Percentiles rank a stretch among this genome's conserved stretches.
phyloP scores from a whole-genome alignment of 2,113 vertebrate genomes.

The Epinephelus cyanopodus region DNA sequence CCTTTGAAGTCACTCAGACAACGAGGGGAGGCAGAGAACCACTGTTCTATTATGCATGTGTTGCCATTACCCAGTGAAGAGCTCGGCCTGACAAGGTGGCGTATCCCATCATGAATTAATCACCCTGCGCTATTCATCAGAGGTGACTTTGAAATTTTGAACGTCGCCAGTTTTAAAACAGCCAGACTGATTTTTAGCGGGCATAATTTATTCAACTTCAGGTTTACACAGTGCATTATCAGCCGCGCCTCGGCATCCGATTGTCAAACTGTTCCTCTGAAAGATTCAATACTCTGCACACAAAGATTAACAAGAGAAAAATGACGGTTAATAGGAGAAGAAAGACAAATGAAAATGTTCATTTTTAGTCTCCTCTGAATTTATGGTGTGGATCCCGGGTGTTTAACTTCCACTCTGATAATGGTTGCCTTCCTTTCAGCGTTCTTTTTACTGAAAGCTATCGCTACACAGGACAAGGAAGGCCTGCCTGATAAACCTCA shows the following conservation, averaged over 20 bases:
- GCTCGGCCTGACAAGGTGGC: constrained; percentile 66
- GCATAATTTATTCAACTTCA: constrained; percentile 57
- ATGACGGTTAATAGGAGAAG: not conserved
- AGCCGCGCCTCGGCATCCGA: not conserved
- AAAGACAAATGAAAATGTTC: constrained; percentile 46
- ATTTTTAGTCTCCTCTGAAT: constrained; percentile 10
- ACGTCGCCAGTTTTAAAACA: constrained; percentile 55
- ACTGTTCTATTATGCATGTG: constrained; percentile 75
- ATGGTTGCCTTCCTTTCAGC: not conserved
- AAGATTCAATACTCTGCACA: constrained; percentile 31
- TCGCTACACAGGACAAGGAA: constrained; percentile 16
- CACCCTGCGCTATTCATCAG: constrained; percentile 67
- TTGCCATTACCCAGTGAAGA: constrained; percentile 64
- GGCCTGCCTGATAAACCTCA: constrained; percentile 43
- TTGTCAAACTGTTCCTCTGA: constrained; percentile 39
- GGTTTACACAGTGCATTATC: constrained; percentile 25
- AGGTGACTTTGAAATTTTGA: constrained; percentile 77
- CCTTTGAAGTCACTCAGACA: constrained; percentile 55
- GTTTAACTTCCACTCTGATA: constrained; percentile 37
- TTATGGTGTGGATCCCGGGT: constrained; percentile 17
- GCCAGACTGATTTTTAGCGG: constrained; percentile 32
- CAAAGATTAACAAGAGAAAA: constrained; percentile 29
- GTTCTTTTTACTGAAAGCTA: constrained; percentile 24
- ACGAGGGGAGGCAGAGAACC: constrained; percentile 35
- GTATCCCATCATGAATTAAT: constrained; percentile 73